Evolutionary conservation across 2,113 vertebrate genomes (phyloP).

Genomic region (Chaetura pelagica): DNA sequence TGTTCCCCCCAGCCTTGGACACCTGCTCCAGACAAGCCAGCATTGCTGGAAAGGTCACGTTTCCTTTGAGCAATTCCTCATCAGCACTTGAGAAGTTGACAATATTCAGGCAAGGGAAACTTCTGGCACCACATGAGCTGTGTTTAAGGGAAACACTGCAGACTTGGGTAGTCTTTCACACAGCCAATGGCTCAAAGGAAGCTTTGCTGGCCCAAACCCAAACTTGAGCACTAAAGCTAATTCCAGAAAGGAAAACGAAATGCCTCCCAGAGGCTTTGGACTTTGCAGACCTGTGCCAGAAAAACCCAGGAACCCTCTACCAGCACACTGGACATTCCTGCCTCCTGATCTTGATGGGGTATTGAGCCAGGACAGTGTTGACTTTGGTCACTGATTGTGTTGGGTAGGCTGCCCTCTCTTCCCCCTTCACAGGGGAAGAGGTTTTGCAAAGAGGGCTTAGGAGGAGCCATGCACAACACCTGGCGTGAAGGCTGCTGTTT

Average conservation of each 20-base stretch:
- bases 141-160: conserved; percentile 24
- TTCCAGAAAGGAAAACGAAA: conserved; percentile 64
- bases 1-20: not conserved
- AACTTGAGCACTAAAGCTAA: conserved; percentile 56
- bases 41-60: not conserved
- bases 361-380: not conserved
- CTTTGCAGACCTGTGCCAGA: not conserved
- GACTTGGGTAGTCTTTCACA: not conserved
- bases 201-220: conserved; percentile 56
- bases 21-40: not conserved
- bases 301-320: not conserved
- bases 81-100: not conserved
- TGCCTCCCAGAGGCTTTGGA: conserved; percentile 13
- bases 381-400: not conserved
- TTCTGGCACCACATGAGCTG: conserved; percentile 42
- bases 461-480: not conserved
- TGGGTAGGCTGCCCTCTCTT: fast-evolving
- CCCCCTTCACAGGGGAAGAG: not conserved
- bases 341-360: not conserved
- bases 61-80: conserved; percentile 38
- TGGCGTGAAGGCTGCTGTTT: not conserved
- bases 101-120: not conserved
- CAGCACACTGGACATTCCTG: conserved; percentile 4
- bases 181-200: conserved; percentile 25
- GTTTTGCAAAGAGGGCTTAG: not conserved